These are phyloP conservation scores for Pseudomyrmex cubaensis DNA, from an alignment of 1,140 invertebrate species.

Conservation along the genomic window DNA sequence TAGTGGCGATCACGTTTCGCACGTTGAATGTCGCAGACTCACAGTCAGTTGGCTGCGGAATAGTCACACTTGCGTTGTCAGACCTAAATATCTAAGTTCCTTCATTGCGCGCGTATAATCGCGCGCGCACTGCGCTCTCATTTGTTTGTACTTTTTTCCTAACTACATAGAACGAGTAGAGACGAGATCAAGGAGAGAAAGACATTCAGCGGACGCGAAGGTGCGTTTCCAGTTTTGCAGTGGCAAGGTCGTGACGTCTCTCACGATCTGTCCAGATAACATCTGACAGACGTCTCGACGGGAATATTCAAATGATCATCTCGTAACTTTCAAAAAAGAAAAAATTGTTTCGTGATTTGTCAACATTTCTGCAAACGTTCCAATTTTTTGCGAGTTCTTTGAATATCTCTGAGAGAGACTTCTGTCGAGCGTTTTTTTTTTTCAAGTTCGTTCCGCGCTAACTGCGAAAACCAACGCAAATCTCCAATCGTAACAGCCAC, in stretches of 20 bases:
- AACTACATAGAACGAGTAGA: neutral
- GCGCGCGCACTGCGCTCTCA: conserved; percentile 29
- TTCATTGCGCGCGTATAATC: conserved; percentile 43
- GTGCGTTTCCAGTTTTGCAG: neutral
- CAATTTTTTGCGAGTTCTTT: neutral
- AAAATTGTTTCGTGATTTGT: neutral
- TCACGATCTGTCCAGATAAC: neutral
- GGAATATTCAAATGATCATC: neutral
- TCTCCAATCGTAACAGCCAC: conserved; percentile 22
- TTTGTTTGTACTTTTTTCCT: conserved; percentile 29
- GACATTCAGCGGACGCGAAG: conserved; percentile 35
- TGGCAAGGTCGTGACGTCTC: neutral
- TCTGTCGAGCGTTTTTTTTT: conserved; percentile 9
- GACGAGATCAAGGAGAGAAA: conserved; percentile 12
- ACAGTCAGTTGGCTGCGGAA: conserved; percentile 24
- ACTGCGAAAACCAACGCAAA: neutral
- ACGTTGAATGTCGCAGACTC: conserved; percentile 42
- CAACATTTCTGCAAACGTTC: neutral
- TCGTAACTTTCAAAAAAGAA: too few relatives aligned
- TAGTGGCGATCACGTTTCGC: neutral
- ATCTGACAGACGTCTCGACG: neutral
- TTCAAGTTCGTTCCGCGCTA: neutral
- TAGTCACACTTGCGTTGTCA: conserved; percentile 44
- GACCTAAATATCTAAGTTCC: conserved; percentile 67
- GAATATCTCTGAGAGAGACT: neutral